Evolutionary conservation across 2,888 invertebrate genomes (phyloP).

Genomic region (Drosophila antonietae): DNA sequence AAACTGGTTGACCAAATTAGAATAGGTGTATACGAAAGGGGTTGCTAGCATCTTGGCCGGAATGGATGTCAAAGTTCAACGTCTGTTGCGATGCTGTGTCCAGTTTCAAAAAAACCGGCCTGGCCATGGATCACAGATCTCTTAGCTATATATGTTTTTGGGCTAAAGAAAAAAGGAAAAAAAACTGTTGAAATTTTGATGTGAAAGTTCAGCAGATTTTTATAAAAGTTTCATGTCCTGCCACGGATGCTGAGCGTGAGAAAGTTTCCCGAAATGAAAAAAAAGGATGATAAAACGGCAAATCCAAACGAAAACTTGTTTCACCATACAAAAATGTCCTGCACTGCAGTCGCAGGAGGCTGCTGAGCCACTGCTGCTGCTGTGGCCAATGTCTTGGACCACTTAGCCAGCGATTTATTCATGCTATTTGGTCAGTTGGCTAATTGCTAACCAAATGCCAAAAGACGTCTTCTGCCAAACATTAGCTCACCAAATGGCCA

Average conservation of each 20-base stretch:
- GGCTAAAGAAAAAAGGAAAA: conserved; percentile 12
- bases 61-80: conserved; percentile 76
- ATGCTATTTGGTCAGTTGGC: conserved; percentile 70
- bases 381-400: conserved; percentile 36
- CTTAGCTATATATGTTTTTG: conserved; percentile 33
- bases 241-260: conserved; percentile 72
- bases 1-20: conserved; percentile 63
- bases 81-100: conserved; percentile 74
- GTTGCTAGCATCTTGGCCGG: conserved; percentile 67
- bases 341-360: conserved; percentile 27
- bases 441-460: conserved; percentile 71
- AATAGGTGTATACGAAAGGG: conserved; percentile 19
- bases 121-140: conserved; percentile 29
- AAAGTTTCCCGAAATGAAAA: conserved; percentile 48
- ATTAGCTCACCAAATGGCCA: conserved; percentile 72
- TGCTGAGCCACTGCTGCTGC: background rate
- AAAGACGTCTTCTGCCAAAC: conserved; percentile 57
- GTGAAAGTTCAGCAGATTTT: conserved; percentile 74
- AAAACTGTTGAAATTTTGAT: conserved; percentile 79
- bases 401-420: conserved; percentile 70
- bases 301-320: conserved; percentile 58
- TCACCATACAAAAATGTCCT: conserved; percentile 56
- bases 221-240: conserved; percentile 76
- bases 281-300: background rate
- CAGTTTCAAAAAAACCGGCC: conserved; percentile 77